These are phyloP conservation scores for Pristionchus maxplancki DNA, from an alignment of 2,888 invertebrate species.

Conservation along the genomic window DNA sequence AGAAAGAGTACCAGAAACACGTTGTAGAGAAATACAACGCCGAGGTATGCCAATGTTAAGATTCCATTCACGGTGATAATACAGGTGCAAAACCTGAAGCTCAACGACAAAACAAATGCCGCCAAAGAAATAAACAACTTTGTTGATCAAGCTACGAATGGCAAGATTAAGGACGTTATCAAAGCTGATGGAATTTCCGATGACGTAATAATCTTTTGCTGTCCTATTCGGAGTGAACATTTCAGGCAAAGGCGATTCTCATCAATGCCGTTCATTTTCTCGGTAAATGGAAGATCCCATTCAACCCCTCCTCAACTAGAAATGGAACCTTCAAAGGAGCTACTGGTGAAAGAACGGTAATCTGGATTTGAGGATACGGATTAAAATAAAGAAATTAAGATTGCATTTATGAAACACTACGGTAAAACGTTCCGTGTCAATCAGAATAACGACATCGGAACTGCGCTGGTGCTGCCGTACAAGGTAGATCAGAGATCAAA, in stretches of 20 bases:
- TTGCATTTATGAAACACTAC: neutral
- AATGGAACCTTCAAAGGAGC: slow-evolving; percentile 83
- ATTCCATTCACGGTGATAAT: slow-evolving; percentile 37
- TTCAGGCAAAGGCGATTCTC: too few relatives aligned
- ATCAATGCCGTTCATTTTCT: neutral
- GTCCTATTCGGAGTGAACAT: slow-evolving; percentile 56
- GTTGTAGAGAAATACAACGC: slow-evolving; percentile 56
- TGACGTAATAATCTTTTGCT: slow-evolving; percentile 10
- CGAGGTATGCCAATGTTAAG: slow-evolving; percentile 52
- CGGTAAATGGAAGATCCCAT: slow-evolving; percentile 72
- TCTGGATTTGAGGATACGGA: neutral
- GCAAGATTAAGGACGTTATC: slow-evolving; percentile 88
- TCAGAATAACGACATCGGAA: neutral
- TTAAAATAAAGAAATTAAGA: neutral
- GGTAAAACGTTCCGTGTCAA: neutral
- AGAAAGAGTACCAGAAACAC: slow-evolving; percentile 54
- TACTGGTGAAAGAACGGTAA: slow-evolving; percentile 63
- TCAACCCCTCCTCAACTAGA: slow-evolving; percentile 79
- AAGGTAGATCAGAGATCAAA: neutral
- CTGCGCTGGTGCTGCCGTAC: neutral
- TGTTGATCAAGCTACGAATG: slow-evolving; percentile 88
- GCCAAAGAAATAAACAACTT: slow-evolving; percentile 85
- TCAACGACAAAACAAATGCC: neutral
- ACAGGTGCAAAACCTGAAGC: neutral
- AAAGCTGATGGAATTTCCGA: slow-evolving; percentile 78